Evolutionary conservation across 92 coral and sea anemone species (phyloP), one percentile per base, ranked within the genome.

Genomic region (Heliopora coerulea): DNA sequence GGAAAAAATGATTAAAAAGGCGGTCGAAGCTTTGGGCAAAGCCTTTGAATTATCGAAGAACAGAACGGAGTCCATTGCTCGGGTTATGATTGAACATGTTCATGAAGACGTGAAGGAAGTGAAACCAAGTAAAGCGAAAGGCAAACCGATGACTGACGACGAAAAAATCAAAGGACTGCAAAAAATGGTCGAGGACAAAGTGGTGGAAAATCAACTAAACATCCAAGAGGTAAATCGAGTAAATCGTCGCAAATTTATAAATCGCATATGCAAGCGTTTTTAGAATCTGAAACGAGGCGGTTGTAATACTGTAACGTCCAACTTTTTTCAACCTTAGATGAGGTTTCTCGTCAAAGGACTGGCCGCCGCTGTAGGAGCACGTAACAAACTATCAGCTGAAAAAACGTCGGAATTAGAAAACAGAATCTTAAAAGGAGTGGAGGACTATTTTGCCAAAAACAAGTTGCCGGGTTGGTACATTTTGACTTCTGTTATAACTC

Each of bases 101-200:
- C 19, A 28, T 14, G n/a, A 69, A 18, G 76, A 69, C 18, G 61
- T 69, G 31, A 28, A 56, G 33, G 26, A 17, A 46, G 3, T 28
- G 18, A 26, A 27, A 15, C 8, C 20, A 1, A 9, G 11, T 18
- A 27, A 30, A 54, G 39, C 28, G 21, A 27, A 54, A 25, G 62
- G 28, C 5, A 33, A 69, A 69, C 44, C 60, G 29, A 31, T 69
- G 62, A 21, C 23, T 12, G 61, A 69, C 46, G 62, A 52, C 48
- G 61, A 69, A 15, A 69, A 69, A 28, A 69, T 69, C 12, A 20
- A 48, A 15, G 76, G 76, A 69, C 20, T 69, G 29, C 25, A 69
- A 37, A 54, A 69, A 32, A 54, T 69, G 61, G 76, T 69, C 29
- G 60, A 27, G 48, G 76, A 69, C n/a, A 69, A 69, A 50, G 62